Percentiles rank a stretch among this genome's conserved stretches.
These are phyloP conservation scores for Dryas iulia DNA, from an alignment of 1,140 invertebrate species.

Conservation along the genomic window DNA sequence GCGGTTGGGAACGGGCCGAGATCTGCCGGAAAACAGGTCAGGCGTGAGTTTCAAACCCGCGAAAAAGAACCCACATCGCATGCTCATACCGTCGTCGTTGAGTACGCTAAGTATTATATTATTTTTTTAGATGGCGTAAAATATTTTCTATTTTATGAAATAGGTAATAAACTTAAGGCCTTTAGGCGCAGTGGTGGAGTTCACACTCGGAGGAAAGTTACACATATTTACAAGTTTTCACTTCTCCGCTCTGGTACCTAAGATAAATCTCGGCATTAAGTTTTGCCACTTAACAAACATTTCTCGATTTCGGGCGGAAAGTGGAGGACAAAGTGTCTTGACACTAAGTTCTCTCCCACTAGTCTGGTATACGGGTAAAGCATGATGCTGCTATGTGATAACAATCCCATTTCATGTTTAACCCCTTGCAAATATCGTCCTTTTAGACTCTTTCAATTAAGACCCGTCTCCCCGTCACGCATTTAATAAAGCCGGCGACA, in stretches of 20 bases:
- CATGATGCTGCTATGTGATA: not conserved
- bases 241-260: not conserved
- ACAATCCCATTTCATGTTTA: not conserved
- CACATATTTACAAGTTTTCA: too few species aligned
- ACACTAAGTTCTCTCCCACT: not conserved
- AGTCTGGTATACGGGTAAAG: not conserved
- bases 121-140: not conserved
- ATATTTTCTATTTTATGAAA: too few species aligned
- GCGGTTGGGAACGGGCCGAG: conserved; percentile 30
- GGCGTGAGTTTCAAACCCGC: conserved; percentile 30
- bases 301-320: too few species aligned
- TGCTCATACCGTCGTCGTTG: not conserved
- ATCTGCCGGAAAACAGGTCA: conserved; percentile 31
- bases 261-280: not conserved
- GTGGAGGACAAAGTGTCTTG: not conserved
- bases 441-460: not conserved
- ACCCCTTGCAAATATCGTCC: not conserved
- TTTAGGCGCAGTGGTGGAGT: not conserved
- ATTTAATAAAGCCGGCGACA: not conserved
- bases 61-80: conserved; percentile 23
- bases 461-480: not conserved
- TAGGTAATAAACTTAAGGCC: too few species aligned
- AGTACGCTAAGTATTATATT: not conserved
- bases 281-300: too few species aligned
- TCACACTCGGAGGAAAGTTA: not conserved